Evolutionary conservation across 1,140 invertebrate species (phyloP).

Genomic region (Sogatella furcifera): DNA sequence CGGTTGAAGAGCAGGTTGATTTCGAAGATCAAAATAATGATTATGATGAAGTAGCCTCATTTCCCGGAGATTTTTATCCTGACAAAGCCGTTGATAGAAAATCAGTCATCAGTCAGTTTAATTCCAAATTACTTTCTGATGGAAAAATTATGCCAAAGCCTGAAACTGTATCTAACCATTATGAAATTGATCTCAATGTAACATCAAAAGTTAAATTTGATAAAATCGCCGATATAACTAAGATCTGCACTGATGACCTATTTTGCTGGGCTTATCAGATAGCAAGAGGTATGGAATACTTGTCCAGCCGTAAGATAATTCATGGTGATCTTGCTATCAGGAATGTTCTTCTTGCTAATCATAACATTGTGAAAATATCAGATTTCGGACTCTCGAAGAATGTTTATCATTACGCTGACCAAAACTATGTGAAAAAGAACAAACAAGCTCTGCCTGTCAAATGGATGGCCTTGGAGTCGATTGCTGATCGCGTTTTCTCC

Average conservation of each 20-base stretch:
- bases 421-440: conserved; percentile 48
- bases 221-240: background rate
- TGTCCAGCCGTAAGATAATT: conserved; percentile 53
- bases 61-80: background rate
- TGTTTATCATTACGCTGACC: conserved; percentile 46
- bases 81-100: no score
- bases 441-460: conserved; percentile 37
- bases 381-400: conserved; percentile 59
- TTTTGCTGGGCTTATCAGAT: conserved; percentile 90
- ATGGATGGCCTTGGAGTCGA: conserved; percentile 74
- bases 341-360: conserved; percentile 51
- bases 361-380: conserved; percentile 51
- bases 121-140: background rate
- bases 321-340: conserved; percentile 60
- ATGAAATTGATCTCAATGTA: conserved; percentile 46
- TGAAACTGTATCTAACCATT: conserved; percentile 58
- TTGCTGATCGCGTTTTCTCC: conserved; percentile 66
- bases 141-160: conserved; percentile 31
- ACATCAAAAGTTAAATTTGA: no score
- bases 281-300: conserved; percentile 90
- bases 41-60: no score
- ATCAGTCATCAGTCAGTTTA: no score
- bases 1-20: background rate
- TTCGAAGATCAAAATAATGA: background rate
- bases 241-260: conserved; percentile 61